phyloP scores from a whole-genome alignment of 2,113 vertebrate genomes.

The Edolisoma coerulescens region DNA sequence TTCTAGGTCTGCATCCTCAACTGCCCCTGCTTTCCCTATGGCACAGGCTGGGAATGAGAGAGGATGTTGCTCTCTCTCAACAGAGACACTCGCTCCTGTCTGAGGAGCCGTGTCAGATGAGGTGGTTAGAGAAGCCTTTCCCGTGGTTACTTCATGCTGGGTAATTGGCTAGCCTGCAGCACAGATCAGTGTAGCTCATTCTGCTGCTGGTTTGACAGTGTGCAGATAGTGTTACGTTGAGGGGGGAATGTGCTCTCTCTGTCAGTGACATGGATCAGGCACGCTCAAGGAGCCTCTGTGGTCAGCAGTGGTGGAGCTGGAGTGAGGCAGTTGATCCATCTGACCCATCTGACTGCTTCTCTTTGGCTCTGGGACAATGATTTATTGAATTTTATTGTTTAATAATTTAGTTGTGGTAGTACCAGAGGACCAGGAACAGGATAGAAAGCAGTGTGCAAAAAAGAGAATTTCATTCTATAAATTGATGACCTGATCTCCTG shows the following conservation, averaged over 20 bases:
- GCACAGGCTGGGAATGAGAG: neutral
- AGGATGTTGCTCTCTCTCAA: accelerated
- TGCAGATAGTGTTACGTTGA: neutral
- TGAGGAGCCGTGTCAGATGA: neutral
- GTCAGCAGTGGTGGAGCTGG: neutral
- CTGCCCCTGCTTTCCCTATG: neutral
- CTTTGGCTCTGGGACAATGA: neutral
- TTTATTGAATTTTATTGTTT: neutral
- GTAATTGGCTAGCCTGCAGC: neutral
- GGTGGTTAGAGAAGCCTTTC: neutral
- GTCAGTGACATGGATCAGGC: neutral
- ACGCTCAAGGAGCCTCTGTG: neutral
- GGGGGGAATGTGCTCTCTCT: neutral
- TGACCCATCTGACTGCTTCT: neutral
- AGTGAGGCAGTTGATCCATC: neutral
- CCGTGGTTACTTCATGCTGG: neutral
- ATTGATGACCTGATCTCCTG: neutral
- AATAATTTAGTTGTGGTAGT: neutral
- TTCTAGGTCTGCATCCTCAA: neutral
- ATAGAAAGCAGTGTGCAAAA: neutral
- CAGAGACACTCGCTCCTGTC: neutral
- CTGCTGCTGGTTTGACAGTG: neutral
- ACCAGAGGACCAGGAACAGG: neutral
- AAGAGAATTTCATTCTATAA: neutral
- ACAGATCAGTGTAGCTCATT: neutral